Conservation (phyloP, 2,113 vertebrate species). For the Zapornia atra region DNA sequence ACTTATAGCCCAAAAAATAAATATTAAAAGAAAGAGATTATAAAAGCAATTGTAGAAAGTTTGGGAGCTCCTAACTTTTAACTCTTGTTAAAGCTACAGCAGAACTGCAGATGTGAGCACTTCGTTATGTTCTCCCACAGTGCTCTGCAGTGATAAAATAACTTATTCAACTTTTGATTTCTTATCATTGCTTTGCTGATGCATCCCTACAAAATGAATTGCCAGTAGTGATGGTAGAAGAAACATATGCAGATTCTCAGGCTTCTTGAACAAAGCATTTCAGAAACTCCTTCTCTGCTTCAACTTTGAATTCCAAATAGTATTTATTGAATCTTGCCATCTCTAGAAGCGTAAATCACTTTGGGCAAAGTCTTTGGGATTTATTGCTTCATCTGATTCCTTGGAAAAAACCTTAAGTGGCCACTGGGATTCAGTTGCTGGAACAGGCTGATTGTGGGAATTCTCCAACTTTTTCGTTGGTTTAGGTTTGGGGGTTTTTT, state of each 20-base stretch:
- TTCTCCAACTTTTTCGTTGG: not conserved
- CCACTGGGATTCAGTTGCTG: not conserved
- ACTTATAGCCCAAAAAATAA: constrained; percentile 15
- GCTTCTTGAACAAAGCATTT: not conserved
- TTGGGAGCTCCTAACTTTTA: not conserved
- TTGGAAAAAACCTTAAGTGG: not conserved
- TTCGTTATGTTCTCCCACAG: not conserved
- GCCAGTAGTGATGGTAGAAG: not conserved
- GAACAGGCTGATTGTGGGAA: not conserved
- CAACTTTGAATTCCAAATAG: not conserved
- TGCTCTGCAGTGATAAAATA: not conserved
- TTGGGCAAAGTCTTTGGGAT: not conserved
- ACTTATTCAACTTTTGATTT: not conserved
- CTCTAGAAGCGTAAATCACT: not conserved
- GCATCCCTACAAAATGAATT: not conserved
- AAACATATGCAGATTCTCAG: not conserved
- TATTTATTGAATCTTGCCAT: not conserved
- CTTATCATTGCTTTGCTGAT: not conserved
- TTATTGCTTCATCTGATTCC: not conserved
- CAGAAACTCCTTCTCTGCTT: not conserved
- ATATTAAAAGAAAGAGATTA: constrained; percentile 56
- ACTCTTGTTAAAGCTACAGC: not conserved
- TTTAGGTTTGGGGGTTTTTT: not conserved
- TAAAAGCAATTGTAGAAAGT: constrained; percentile 52
- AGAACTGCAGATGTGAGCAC: accelerated